These are phyloP conservation scores for Threskiornis aethiopicus DNA, from an alignment of 2,797 vertebrate genomes.

Conservation along the genomic window DNA sequence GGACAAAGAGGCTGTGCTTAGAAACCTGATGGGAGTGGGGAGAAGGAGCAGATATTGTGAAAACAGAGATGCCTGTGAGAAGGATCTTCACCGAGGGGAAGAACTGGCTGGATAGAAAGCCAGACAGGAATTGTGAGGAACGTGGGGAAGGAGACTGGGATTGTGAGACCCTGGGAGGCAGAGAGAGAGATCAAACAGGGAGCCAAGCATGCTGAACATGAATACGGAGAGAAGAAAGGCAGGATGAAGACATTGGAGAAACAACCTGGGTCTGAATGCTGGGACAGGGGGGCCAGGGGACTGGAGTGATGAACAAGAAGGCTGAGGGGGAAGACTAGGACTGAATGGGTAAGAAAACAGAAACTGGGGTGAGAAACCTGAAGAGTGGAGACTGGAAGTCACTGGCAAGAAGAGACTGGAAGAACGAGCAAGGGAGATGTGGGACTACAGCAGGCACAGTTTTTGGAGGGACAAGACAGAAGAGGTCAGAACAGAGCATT, in stretches of 20 bases:
- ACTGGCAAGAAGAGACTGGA: neutral
- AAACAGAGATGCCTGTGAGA: neutral
- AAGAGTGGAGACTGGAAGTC: neutral
- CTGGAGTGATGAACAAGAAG: neutral
- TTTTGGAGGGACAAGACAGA: neutral
- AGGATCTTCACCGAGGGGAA: neutral
- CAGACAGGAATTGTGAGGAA: neutral
- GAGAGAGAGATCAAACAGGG: neutral
- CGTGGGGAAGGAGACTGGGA: neutral
- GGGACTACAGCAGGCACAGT: neutral
- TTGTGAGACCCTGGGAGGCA: neutral
- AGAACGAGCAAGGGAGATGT: neutral
- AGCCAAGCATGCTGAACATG: neutral
- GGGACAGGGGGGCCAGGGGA: accelerated
- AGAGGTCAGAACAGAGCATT: neutral
- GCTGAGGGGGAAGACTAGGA: neutral
- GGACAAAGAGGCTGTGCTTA: neutral
- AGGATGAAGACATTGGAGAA: neutral
- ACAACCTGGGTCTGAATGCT: neutral
- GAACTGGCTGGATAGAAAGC: neutral
- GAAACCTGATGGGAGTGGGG: neutral
- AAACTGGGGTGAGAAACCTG: neutral
- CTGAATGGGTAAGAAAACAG: neutral
- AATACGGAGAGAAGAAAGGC: neutral
- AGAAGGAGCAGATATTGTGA: neutral